Evolutionary conservation across 2,888 invertebrate species (phyloP).

Genomic region (Nomada ruficornis): DNA sequence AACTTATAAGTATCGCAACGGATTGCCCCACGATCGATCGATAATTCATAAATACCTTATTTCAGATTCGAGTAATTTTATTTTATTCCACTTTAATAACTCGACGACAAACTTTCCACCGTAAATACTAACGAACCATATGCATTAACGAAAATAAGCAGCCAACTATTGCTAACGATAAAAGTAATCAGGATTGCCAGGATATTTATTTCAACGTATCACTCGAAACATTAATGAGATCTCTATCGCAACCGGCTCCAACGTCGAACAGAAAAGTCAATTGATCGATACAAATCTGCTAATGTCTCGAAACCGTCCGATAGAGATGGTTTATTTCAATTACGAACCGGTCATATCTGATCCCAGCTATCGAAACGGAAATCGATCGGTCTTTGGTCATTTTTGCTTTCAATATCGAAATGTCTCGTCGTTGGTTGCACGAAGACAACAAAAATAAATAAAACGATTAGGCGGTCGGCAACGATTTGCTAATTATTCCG

Average conservation of each 20-base stretch:
- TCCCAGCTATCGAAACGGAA: background rate
- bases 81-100: too few relatives aligned
- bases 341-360: slow-evolving; percentile 5
- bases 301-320: slow-evolving; percentile 11
- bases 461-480: slow-evolving; percentile 8
- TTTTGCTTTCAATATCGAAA: background rate
- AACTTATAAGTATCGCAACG: too few relatives aligned
- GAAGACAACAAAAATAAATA: background rate
- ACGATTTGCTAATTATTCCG: slow-evolving; percentile 35
- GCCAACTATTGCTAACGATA: too few relatives aligned
- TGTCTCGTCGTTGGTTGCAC: background rate
- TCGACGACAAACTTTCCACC: too few relatives aligned
- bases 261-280: slow-evolving; percentile 7
- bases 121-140: too few relatives aligned
- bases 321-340: slow-evolving; percentile 25
- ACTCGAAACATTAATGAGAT: background rate
- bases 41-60: too few relatives aligned
- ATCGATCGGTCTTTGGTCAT: slow-evolving; percentile 7
- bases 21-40: too few relatives aligned
- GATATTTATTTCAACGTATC: background rate
- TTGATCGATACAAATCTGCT: slow-evolving; percentile 9
- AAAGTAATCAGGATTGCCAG: background rate
- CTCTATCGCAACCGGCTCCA: background rate
- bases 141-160: too few relatives aligned
- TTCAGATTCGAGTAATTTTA: too few relatives aligned